A percentile compares a stretch with the other conserved stretches of the same genome.
phyloP scores from a whole-genome alignment of 2,113 vertebrate genomes.

The Salvelinus namaycush region DNA sequence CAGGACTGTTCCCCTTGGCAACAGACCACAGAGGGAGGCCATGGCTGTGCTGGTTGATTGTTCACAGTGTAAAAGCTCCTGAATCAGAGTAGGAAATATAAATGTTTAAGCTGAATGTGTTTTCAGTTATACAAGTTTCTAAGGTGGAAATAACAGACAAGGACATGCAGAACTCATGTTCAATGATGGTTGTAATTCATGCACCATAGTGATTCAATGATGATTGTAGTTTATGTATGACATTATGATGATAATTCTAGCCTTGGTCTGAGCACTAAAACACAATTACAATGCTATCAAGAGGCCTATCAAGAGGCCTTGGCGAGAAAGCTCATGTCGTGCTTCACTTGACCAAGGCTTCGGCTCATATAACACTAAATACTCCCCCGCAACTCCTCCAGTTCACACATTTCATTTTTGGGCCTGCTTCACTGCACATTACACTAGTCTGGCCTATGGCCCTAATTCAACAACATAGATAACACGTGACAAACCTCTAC shows the following conservation, averaged over 20 bases:
- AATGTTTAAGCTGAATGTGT: not conserved
- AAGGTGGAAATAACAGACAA: constrained; percentile 2
- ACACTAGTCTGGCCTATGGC: not conserved
- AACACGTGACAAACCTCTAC: not conserved
- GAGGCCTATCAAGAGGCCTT: constrained; percentile 11
- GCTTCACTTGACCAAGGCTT: constrained; percentile 9
- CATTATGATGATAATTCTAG: too few relatives aligned
- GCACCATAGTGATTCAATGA: not conserved
- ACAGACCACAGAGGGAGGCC: constrained; percentile 19
- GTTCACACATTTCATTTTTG: constrained; percentile 9
- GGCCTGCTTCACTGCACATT: not conserved
- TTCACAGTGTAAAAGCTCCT: constrained; percentile 34
- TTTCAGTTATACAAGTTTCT: constrained; percentile 5
- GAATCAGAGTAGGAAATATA: constrained; percentile 38
- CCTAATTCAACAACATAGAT: not conserved
- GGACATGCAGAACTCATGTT: not conserved
- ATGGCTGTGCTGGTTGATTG: constrained; percentile 2
- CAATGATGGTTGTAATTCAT: not conserved
- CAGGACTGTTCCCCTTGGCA: constrained; percentile 30
- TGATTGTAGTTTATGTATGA: not conserved
- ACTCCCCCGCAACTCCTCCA: constrained; percentile 6
- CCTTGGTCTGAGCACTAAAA: not conserved
- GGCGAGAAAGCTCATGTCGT: not conserved
- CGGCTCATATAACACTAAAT: constrained; percentile 13
- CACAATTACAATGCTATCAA: not conserved